phyloP scores from a whole-genome alignment of 2,797 vertebrate genomes.

The Varecia variegata region DNA sequence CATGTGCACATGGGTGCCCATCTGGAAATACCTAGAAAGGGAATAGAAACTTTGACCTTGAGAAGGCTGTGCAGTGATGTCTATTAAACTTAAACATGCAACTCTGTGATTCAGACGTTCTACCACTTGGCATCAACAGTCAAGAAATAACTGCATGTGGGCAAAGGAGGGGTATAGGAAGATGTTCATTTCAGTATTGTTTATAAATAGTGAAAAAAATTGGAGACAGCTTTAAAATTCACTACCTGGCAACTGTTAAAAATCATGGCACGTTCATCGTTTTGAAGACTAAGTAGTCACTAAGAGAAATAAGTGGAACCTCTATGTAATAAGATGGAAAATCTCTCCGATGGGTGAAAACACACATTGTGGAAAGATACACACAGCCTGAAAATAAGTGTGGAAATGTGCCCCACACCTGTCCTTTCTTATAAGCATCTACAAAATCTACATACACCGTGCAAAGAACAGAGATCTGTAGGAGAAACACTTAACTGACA shows the following conservation, averaged over 20 bases:
- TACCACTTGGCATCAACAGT: neutral
- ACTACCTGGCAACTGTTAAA: neutral
- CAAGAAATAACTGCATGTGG: neutral
- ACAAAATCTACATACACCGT: rapidly evolving
- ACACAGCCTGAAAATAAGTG: neutral
- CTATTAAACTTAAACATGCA: neutral
- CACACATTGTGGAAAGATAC: neutral
- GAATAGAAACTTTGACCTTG: neutral
- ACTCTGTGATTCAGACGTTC: no score
- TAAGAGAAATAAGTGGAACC: neutral
- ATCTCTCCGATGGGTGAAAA: neutral
- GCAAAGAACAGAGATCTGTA: neutral
- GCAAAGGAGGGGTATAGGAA: neutral
- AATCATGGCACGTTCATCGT: neutral
- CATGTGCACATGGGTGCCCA: rapidly evolving
- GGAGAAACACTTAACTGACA: neutral
- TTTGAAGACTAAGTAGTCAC: neutral
- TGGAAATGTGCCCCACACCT: neutral
- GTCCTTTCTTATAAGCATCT: neutral
- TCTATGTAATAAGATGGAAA: neutral
- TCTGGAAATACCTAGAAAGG: neutral
- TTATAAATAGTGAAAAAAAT: neutral
- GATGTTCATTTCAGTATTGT: neutral
- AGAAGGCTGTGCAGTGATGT: neutral
- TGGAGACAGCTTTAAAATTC: neutral